Evolutionary conservation across 2,797 vertebrate genomes (phyloP).

Genomic region (Lacerta viridis): DNA sequence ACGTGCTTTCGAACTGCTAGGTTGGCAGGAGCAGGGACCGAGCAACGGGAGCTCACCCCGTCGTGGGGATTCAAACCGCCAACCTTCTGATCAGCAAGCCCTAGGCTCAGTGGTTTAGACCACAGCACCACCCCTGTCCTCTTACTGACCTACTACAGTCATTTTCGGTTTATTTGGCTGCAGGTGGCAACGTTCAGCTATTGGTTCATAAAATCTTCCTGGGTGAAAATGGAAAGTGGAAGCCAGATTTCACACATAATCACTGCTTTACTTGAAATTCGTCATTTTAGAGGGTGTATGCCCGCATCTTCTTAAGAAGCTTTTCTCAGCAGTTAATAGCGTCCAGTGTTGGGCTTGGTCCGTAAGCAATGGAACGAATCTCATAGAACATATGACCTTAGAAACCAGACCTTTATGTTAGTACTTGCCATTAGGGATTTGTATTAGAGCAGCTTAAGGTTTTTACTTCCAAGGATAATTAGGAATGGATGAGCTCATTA

Average conservation of each 20-base stretch:
- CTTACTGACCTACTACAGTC: neutral
- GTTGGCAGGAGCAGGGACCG: too few relatives aligned
- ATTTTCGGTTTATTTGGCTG: neutral
- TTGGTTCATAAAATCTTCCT: constrained; percentile 17
- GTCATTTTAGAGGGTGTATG: neutral
- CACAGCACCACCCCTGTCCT: too few relatives aligned
- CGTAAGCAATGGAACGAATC: constrained; percentile 37
- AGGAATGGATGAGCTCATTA: neutral
- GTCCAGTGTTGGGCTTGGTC: neutral
- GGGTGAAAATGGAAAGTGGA: neutral
- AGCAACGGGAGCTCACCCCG: too few relatives aligned
- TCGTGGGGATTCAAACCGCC: too few relatives aligned
- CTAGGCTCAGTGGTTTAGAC: too few relatives aligned
- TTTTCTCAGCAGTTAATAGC: neutral
- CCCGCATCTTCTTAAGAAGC: neutral
- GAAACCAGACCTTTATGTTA: constrained; percentile 46
- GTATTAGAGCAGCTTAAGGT: constrained; percentile 65
- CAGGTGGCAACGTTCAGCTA: neutral
- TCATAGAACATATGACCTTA: constrained; percentile 52
- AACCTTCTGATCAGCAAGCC: too few relatives aligned
- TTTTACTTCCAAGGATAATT: constrained; percentile 62
- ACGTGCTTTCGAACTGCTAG: too few relatives aligned
- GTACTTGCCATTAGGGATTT: constrained; percentile 47
- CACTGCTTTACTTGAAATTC: neutral
- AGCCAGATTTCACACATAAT: neutral